Conservation (phyloP, 2,888 invertebrate genomes). For the Poecilobothrus nobilitatus region DNA sequence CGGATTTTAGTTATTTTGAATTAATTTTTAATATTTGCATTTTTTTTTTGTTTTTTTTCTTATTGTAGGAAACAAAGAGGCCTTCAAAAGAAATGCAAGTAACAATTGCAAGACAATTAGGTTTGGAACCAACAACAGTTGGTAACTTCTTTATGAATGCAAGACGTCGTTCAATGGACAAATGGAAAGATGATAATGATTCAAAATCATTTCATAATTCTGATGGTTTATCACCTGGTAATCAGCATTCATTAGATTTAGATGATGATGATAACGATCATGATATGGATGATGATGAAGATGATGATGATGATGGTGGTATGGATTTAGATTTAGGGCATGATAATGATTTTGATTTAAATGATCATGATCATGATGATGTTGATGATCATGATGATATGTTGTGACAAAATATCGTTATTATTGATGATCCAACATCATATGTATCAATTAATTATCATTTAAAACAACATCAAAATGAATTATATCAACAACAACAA, state of each 20-base stretch:
- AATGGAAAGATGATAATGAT: slow-evolving; percentile 90
- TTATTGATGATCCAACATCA: not conserved
- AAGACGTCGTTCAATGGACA: slow-evolving; percentile 93
- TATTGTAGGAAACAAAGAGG: slow-evolving; percentile 84
- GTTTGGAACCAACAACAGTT: slow-evolving; percentile 93
- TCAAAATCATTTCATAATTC: slow-evolving; percentile 28
- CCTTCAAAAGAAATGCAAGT: slow-evolving; percentile 99
- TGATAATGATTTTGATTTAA: slow-evolving; percentile 36
- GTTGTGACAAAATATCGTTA: slow-evolving; percentile 28
- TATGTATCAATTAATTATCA: slow-evolving; percentile 17
- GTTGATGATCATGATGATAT: slow-evolving; percentile 28
- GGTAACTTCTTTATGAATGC: slow-evolving; percentile 99
- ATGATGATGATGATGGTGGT: slow-evolving; percentile 30
- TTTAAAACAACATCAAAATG: slow-evolving; percentile 16
- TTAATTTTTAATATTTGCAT: not conserved
- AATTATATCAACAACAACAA: slow-evolving; percentile 12
- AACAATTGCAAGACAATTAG: slow-evolving; percentile 94
- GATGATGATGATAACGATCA: slow-evolving; percentile 35
- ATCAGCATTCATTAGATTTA: slow-evolving; percentile 33
- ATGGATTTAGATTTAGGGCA: slow-evolving; percentile 38
- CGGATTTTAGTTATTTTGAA: too few species aligned
- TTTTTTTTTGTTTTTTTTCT: slow-evolving; percentile 13
- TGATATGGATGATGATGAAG: slow-evolving; percentile 34
- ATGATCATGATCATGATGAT: slow-evolving; percentile 25
- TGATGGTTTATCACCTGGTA: slow-evolving; percentile 30